phyloP scores from a whole-genome alignment of 2,113 vertebrate genomes.

The Xerus inauris region DNA sequence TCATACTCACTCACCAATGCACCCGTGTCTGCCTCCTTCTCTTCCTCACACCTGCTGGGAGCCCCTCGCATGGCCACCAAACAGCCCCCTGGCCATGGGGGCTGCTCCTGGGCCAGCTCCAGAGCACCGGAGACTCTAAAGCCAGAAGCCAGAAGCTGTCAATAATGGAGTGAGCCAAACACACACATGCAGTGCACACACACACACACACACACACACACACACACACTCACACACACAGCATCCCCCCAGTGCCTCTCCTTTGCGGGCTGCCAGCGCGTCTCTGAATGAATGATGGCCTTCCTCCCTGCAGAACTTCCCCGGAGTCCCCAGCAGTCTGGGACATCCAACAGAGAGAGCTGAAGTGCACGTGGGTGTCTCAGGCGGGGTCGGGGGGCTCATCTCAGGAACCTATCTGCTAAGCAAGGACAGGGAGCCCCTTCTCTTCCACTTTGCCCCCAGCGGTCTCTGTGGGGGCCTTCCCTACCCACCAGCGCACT shows the following conservation, averaged over 20 bases:
- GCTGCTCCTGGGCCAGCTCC: neutral
- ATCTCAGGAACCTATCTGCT: neutral
- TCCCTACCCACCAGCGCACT: neutral
- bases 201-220: too few relatives aligned
- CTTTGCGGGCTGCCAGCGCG: fast-evolving
- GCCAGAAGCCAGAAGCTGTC: neutral
- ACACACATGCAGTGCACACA: neutral
- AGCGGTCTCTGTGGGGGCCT: neutral
- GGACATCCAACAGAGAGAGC: neutral
- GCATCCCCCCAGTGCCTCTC: neutral
- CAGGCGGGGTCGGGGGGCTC: neutral
- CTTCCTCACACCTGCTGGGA: neutral
- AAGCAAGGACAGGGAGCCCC: neutral
- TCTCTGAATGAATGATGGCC: neutral
- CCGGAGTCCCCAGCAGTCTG: neutral
- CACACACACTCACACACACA: too few relatives aligned
- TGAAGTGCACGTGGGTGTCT: neutral
- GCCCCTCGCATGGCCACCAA: neutral
- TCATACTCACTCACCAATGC: fast-evolving
- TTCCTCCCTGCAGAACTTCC: neutral
- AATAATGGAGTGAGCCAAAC: fast-evolving
- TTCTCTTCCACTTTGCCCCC: neutral
- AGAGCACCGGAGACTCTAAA: neutral
- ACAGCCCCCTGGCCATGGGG: too few relatives aligned
- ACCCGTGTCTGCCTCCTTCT: neutral